Conservation (phyloP, 2,113 vertebrate genomes). For the Silurus asotus region DNA sequence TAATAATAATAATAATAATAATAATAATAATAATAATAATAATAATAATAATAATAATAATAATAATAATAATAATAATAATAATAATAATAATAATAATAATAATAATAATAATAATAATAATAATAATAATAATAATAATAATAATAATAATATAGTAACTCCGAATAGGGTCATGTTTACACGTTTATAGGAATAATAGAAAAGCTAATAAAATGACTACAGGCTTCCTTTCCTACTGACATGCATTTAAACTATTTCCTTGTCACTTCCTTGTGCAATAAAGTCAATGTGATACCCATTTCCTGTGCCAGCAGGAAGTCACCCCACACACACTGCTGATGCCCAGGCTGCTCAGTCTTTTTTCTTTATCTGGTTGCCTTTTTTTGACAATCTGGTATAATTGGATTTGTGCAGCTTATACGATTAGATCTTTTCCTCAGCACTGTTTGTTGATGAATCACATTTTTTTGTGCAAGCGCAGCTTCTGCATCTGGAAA, state of each 20-base stretch:
- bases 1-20: too few relatives aligned
- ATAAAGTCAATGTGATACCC: constrained; percentile 32
- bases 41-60: too few relatives aligned
- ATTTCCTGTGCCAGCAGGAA: constrained; percentile 26
- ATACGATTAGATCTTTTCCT: background rate
- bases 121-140: background rate
- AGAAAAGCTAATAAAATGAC: background rate
- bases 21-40: too few relatives aligned
- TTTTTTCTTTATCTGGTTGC: background rate
- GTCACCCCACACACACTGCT: background rate
- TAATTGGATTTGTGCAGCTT: constrained; percentile 11
- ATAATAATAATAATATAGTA: constrained; percentile 9
- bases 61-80: too few relatives aligned
- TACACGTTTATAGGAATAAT: too few relatives aligned
- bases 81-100: too few relatives aligned
- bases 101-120: too few relatives aligned
- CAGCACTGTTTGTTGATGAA: constrained; percentile 13
- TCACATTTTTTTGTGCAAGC: constrained; percentile 4
- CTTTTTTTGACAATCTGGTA: background rate
- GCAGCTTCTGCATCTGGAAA: background rate
- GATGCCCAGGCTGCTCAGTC: background rate
- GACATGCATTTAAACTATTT: constrained; percentile 38
- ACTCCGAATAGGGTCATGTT: too few relatives aligned
- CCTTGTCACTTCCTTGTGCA: constrained; percentile 10
- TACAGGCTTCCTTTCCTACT: constrained; percentile 22